phyloP scores from a whole-genome alignment of 2,888 invertebrate genomes.

The Terebella lapidaria region DNA sequence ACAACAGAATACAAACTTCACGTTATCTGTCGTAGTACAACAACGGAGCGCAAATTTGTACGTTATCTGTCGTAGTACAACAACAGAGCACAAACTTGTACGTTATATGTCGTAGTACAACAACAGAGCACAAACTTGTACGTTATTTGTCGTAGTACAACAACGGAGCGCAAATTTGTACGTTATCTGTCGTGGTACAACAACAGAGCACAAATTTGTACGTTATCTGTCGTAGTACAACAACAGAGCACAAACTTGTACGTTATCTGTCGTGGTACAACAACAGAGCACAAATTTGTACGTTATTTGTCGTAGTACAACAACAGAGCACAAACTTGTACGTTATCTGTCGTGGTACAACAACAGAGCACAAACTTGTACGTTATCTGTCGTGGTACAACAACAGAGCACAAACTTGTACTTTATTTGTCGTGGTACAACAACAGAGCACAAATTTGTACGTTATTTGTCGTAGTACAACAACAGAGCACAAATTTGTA shows the following conservation, averaged over 20 bases:
- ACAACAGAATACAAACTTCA: slow-evolving; percentile 53
- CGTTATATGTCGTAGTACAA: background rate
- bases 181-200: background rate
- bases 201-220: slow-evolving; percentile 62
- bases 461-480: too few species aligned
- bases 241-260: slow-evolving; percentile 52
- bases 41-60: background rate
- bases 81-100: background rate
- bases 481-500: too few species aligned
- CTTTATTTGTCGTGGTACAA: background rate
- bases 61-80: background rate
- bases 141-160: background rate
- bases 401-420: background rate
- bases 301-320: background rate
- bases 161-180: background rate
- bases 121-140: background rate
- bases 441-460: too few species aligned
- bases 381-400: background rate
- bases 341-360: background rate
- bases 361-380: background rate
- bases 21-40: background rate
- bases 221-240: slow-evolving; percentile 21
- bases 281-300: slow-evolving; percentile 50
- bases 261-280: background rate
- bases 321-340: background rate